Base-by-base conservation (phyloP, 2,888 invertebrate species). In the Linnaemya tessellans region DNA sequence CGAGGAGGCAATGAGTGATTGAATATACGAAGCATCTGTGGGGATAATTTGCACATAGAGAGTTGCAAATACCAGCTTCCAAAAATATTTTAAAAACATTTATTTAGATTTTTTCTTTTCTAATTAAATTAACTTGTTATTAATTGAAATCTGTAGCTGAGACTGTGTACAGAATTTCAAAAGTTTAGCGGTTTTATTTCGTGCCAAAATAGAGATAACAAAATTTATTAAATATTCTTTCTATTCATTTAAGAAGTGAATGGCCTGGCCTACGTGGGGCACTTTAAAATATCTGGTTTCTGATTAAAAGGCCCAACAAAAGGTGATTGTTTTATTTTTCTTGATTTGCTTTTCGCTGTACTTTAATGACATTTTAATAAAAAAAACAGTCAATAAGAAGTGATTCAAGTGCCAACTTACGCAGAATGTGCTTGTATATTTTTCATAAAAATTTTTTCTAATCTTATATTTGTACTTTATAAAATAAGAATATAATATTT, bases 1-100 rank as follows among this genome's bases (percentile, higher is more conserved):
- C 73, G 89, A 88, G 4, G 86, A 64, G 0, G 86, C 71, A 9
- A 90, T 88, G 20, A 11, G 1, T 4, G 4, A 18, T 11, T 38
- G 11, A 25, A 13, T 35, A 8, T 3, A 7, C 1, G 9, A 4
- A 20, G 18, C 18, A n/a, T 13, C 1, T 18, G 1, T 11, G 3
- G 7, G 4, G 13, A 1, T 5, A 5, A 25, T 8, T 25, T 56
- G 56, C 15, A 56, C 15, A 15, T 5, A 15, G 13, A 56, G 7
- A 9, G 8, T 20, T 3, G 10, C 0, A 51, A 7, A 56, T 7
- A 56, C 15, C 11, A 30, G 8, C 1, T 25, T 7, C 1, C 25
- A 56, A 25, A 20, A 25, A 22, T 22, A 25, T 8, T 15, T 15
- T 2, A 25, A 25, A 25, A 7, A 56, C 56, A 56, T 56, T 25